A percentile compares a stretch with the other conserved stretches of the same genome.
These are phyloP conservation scores for Toxonevra muliebris DNA, from an alignment of 2,888 invertebrate genomes.

Conservation along the genomic window DNA sequence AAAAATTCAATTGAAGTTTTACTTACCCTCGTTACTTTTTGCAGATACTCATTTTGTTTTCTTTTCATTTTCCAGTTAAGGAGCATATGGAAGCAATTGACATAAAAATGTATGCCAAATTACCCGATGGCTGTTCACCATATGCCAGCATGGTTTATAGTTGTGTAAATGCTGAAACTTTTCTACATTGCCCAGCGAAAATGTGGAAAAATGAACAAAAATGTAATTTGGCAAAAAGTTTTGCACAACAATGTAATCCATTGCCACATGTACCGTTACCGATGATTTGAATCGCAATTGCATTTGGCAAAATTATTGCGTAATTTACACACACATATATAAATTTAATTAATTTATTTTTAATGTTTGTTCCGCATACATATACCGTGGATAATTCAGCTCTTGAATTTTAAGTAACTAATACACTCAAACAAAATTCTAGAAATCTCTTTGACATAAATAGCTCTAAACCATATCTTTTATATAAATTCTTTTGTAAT, in stretches of 20 bases:
- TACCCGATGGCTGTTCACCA: slow-evolving; percentile 57
- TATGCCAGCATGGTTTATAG: slow-evolving; percentile 59
- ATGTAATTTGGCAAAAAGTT: slow-evolving; percentile 54
- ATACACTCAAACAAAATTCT: too few relatives aligned
- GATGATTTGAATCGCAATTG: slow-evolving; percentile 37
- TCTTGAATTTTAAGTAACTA: too few relatives aligned
- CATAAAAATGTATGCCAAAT: slow-evolving; percentile 47
- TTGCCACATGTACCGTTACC: slow-evolving; percentile 59
- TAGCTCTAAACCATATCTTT: too few relatives aligned
- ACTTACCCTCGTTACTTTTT: not conserved
- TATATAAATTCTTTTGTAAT: too few relatives aligned
- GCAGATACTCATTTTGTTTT: slow-evolving; percentile 9
- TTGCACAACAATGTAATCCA: slow-evolving; percentile 57
- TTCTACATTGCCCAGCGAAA: slow-evolving; percentile 55
- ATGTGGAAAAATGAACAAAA: slow-evolving; percentile 56
- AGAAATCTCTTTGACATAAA: too few relatives aligned
- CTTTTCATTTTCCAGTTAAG: slow-evolving; percentile 45
- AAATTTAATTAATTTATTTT: too few relatives aligned
- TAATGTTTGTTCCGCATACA: too few relatives aligned
- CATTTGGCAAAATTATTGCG: too few relatives aligned
- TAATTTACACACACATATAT: too few relatives aligned
- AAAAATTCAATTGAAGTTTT: not conserved
- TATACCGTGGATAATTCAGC: too few relatives aligned
- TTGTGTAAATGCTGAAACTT: slow-evolving; percentile 60
- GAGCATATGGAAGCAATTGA: slow-evolving; percentile 49